These are phyloP conservation scores for Phainopepla nitens DNA, from an alignment of 2,113 vertebrate genomes.

Conservation along the genomic window DNA sequence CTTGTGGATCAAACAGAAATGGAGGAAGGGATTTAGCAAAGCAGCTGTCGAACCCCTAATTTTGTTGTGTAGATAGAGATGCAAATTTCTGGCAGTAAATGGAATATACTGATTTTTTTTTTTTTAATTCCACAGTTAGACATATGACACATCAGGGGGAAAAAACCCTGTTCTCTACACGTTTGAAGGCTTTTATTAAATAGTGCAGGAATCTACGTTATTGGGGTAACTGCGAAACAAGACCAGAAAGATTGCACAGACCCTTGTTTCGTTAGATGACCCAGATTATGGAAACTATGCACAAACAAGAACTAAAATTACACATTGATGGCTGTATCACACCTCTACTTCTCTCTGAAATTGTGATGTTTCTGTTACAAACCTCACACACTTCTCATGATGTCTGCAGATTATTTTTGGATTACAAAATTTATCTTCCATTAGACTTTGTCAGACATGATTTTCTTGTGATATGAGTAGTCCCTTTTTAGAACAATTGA, in stretches of 20 bases:
- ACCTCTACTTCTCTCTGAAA: background rate
- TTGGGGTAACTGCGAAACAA: background rate
- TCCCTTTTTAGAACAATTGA: background rate
- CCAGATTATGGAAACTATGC: background rate
- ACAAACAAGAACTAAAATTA: background rate
- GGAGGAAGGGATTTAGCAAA: background rate
- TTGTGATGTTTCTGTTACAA: background rate
- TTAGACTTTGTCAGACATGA: background rate
- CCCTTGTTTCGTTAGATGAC: background rate
- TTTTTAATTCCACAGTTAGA: background rate
- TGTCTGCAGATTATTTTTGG: background rate
- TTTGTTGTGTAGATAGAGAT: background rate
- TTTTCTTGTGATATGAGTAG: background rate
- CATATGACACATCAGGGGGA: background rate
- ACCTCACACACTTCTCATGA: background rate
- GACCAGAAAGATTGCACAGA: background rate
- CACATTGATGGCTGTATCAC: background rate
- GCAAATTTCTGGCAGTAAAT: background rate
- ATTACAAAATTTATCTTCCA: background rate
- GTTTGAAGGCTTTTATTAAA: background rate
- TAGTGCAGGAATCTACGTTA: background rate
- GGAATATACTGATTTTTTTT: background rate
- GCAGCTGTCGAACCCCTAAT: background rate
- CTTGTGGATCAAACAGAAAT: background rate
- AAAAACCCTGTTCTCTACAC: background rate